Base-by-base conservation (phyloP, 2,113 vertebrate species). In the Lepisosteus osseus region DNA sequence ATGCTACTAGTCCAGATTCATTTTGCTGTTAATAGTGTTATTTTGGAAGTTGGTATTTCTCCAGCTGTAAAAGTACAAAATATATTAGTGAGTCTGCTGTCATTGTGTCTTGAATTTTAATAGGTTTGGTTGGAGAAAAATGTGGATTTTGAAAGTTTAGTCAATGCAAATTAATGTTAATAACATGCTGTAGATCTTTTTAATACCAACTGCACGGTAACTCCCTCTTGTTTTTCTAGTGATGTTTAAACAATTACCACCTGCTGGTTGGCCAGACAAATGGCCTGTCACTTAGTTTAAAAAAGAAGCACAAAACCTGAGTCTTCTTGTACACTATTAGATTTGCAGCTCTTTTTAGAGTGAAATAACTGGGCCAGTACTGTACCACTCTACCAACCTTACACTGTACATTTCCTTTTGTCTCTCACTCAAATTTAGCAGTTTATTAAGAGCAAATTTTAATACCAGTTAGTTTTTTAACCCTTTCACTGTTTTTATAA, bases 121-220 rank as follows among this genome's bases (percentile, higher is more conserved):
- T 17, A 45, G 41, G 64, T 45, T 45, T 13, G 43, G 11, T 66
- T 41, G 64, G 40, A 59, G 62, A 64, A 65, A 43, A 13, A 29
- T 29, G 29, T 59, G 45, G 29, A 70, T 74, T 29, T 65, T 29
- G 47, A 14, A 51, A 17, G 68, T 70, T 66, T 64, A 59, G 68
- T 57, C 73, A 17, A 7, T 42, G 43, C 61, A 70, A 69, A 74
- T 61, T 0, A 65, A 74, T 74, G 61, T 65, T 57, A 74, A 74
- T 70, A 54, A 65, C 15, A 57, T 57, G 47, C 47, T 51, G 47
- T 29, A 74, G 51, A 42, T 6, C 47, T 70, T 64, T 29, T 64
- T 15, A 71, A 64, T 57, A 15, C 68, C 54, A 13, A 41, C 41
- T 42, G 13, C 62, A 45, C 11, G 59, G 51, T 59, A 44, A 7